Conservation (phyloP, 2,113 vertebrate species). For the Brachyhypopomus occidentalis region DNA sequence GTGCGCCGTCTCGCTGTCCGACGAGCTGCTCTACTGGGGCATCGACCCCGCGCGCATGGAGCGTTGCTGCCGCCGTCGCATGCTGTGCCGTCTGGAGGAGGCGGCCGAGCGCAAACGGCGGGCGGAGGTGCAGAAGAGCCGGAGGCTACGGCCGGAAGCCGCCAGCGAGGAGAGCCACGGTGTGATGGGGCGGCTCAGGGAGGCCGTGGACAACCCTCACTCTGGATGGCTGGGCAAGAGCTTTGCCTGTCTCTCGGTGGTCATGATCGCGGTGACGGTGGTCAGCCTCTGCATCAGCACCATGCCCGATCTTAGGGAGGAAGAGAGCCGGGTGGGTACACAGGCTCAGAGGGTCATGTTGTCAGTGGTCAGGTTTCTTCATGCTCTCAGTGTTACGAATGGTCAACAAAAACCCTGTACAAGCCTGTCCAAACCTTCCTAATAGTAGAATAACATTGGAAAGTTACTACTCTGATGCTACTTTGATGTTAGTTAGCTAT, state of each 20-base stretch:
- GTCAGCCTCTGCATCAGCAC: constrained; percentile 95
- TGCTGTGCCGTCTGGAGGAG: constrained; percentile 82
- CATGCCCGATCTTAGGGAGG: constrained; percentile 90
- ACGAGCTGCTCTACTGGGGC: constrained; percentile 94
- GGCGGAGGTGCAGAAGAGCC: constrained; percentile 74
- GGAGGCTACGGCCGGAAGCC: constrained; percentile 58
- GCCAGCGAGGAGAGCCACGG: constrained; percentile 69
- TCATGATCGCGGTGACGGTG: constrained; percentile 91
- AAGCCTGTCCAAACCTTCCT: no score
- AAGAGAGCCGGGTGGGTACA: constrained; percentile 84
- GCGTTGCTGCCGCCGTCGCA: constrained; percentile 84
- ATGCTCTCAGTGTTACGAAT: no score
- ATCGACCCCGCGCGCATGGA: constrained; percentile 87
- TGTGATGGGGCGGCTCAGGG: constrained; percentile 78
- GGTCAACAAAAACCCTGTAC: no score
- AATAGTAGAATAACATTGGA: no score
- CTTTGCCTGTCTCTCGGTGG: constrained; percentile 90
- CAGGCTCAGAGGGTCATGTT: not conserved
- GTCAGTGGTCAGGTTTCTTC: no score
- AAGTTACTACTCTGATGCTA: no score
- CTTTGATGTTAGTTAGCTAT: no score
- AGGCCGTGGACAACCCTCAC: constrained; percentile 91
- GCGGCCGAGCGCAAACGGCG: constrained; percentile 74
- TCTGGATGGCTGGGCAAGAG: constrained; percentile 89
- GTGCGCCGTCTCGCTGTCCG: constrained; percentile 90